Conservation (phyloP, 2,888 invertebrate species). For the Nemurella pictetii region DNA sequence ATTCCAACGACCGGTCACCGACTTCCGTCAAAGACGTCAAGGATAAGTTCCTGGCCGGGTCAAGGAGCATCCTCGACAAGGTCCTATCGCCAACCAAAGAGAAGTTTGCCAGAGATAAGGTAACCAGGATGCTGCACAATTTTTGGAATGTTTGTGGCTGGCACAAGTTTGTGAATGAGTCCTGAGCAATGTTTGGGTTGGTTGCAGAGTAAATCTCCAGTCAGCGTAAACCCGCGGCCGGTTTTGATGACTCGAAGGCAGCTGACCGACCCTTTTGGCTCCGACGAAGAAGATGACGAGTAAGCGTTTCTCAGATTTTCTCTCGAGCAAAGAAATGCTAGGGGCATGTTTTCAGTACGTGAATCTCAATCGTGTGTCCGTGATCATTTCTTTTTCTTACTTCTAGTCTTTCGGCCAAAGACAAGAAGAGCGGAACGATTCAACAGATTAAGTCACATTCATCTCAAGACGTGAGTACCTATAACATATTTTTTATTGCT, state of each 20-base stretch:
- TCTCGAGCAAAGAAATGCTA: background rate
- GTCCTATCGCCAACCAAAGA: conserved; percentile 76
- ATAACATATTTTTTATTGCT: conserved; percentile 16
- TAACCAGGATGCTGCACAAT: conserved; percentile 39
- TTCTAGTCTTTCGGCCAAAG: conserved; percentile 36
- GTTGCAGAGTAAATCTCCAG: conserved; percentile 54
- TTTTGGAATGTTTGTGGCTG: background rate
- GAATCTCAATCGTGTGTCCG: background rate
- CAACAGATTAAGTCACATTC: conserved; percentile 44
- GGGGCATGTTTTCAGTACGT: background rate
- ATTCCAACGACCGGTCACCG: conserved; percentile 55
- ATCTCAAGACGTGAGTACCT: conserved; percentile 46
- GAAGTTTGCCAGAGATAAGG: conserved; percentile 57
- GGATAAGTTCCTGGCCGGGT: conserved; percentile 69
- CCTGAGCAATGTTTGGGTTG: background rate
- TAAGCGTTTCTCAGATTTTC: conserved; percentile 13
- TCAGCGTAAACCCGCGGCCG: conserved; percentile 50
- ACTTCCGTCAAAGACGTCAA: conserved; percentile 68
- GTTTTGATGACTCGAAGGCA: conserved; percentile 82
- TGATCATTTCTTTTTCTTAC: background rate
- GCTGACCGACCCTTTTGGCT: conserved; percentile 86
- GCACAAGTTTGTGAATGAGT: background rate
- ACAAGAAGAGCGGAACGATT: conserved; percentile 36
- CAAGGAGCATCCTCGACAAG: conserved; percentile 73
- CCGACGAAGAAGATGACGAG: conserved; percentile 76